These are phyloP conservation scores for Tinea pellionella DNA, from an alignment of 2,888 invertebrate genomes.

Conservation along the genomic window DNA sequence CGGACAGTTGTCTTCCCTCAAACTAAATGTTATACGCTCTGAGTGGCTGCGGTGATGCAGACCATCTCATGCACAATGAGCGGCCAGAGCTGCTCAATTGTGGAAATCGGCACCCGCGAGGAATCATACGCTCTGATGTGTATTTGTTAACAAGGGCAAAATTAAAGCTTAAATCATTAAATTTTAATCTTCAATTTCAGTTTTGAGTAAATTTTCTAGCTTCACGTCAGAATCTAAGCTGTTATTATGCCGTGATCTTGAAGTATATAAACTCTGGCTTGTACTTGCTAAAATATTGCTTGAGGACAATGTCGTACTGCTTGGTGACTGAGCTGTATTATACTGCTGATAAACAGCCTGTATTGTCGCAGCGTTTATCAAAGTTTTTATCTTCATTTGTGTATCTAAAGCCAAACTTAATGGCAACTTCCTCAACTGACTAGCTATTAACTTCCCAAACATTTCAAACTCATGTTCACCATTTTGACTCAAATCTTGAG, in stretches of 20 bases:
- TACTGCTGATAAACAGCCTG: slow-evolving; percentile 64
- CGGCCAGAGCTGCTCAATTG: no score
- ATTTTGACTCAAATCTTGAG: slow-evolving; percentile 60
- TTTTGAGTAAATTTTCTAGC: slow-evolving; percentile 48
- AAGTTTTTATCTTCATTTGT: slow-evolving; percentile 57
- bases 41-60: no score
- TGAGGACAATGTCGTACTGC: slow-evolving; percentile 52
- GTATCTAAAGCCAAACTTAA: slow-evolving; percentile 57
- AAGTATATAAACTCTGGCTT: slow-evolving; percentile 40
- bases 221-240: slow-evolving; percentile 50
- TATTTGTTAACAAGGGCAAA: no score
- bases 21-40: no score
- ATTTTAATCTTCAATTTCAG: slow-evolving; percentile 54
- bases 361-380: slow-evolving; percentile 56
- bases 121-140: no score
- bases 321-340: slow-evolving; percentile 58
- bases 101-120: no score
- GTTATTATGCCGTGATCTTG: slow-evolving; percentile 42
- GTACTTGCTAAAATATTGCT: slow-evolving; percentile 58
- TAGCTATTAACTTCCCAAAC: slow-evolving; percentile 61
- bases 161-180: slow-evolving; percentile 15
- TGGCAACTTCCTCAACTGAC: slow-evolving; percentile 56
- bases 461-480: slow-evolving; percentile 61
- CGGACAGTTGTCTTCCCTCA: no score
- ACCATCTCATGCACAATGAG: no score